Conservation (phyloP, 1,140 invertebrate genomes). For the Trachymyrmex septentrionalis region DNA sequence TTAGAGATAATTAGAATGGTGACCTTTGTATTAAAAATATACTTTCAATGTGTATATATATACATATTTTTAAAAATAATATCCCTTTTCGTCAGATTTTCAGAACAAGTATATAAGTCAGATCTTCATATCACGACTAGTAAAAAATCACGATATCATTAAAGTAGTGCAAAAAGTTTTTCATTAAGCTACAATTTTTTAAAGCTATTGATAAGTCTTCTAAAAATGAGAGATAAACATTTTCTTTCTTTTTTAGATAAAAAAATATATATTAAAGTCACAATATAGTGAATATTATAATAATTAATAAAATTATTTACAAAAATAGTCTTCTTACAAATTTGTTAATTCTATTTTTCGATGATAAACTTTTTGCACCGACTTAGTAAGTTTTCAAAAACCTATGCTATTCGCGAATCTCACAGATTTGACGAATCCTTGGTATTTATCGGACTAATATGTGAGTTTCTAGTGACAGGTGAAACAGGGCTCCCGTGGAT, state of each 20-base stretch:
- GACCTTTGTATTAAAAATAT: slow-evolving; percentile 28
- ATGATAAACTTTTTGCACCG: slow-evolving; percentile 7
- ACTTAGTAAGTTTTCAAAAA: slow-evolving; percentile 21
- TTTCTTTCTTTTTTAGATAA: not conserved
- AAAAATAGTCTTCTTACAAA: not conserved
- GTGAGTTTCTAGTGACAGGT: slow-evolving; percentile 45
- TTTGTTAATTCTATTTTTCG: slow-evolving; percentile 12
- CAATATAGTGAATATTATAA: slow-evolving; percentile 12
- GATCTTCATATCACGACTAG: slow-evolving; percentile 7
- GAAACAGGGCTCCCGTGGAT: slow-evolving; percentile 85
- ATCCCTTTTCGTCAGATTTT: slow-evolving; percentile 21
- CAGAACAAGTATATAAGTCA: not conserved
- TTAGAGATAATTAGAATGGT: not conserved
- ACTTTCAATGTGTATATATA: not conserved
- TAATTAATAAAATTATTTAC: slow-evolving; percentile 15
- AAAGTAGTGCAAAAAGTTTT: slow-evolving; percentile 26
- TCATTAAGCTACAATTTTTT: not conserved
- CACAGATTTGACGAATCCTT: not conserved
- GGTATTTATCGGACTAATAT: slow-evolving; percentile 62
- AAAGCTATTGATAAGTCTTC: not conserved
- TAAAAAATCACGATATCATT: slow-evolving; percentile 38
- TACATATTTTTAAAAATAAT: slow-evolving; percentile 16
- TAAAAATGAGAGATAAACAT: slow-evolving; percentile 18
- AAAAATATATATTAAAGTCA: not conserved
- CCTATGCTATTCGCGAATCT: slow-evolving; percentile 8